Percentiles rank a stretch among this genome's conserved stretches.
Evolutionary conservation across 2,113 vertebrate genomes (phyloP).

Genomic region (Lepisosteus oculatus): DNA sequence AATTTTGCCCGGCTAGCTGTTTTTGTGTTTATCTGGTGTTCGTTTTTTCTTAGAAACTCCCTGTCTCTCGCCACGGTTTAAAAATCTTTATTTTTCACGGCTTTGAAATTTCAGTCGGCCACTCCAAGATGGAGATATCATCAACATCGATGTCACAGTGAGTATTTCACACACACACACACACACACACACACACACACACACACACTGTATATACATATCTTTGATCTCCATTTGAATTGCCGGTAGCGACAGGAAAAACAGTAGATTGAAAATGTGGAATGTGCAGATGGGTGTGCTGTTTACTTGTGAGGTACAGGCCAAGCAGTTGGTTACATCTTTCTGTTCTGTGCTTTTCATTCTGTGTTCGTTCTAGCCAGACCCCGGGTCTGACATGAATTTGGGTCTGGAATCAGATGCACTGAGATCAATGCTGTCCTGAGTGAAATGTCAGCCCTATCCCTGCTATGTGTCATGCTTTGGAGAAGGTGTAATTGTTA

Average conservation of each 20-base stretch:
- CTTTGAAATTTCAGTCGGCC: slow-evolving; percentile 65
- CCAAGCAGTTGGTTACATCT: slow-evolving; percentile 81
- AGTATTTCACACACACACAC: slow-evolving; percentile 55
- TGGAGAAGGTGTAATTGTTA: slow-evolving; percentile 99
- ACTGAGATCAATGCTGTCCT: slow-evolving; percentile 92
- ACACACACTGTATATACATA: slow-evolving; percentile 18
- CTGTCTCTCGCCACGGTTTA: slow-evolving; percentile 48
- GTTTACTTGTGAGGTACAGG: slow-evolving; percentile 81
- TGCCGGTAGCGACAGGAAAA: slow-evolving; percentile 78
- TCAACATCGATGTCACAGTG: slow-evolving; percentile 85
- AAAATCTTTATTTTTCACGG: slow-evolving; percentile 34
- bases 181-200: slow-evolving; percentile 10
- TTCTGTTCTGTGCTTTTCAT: slow-evolving; percentile 75
- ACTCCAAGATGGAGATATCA: slow-evolving; percentile 82
- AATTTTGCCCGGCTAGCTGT: slow-evolving; percentile 69
- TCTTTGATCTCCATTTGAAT: slow-evolving; percentile 80
- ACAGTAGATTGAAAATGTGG: slow-evolving; percentile 77
- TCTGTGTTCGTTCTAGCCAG: slow-evolving; percentile 80
- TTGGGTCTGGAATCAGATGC: slow-evolving; percentile 91
- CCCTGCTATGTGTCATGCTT: slow-evolving; percentile 94
- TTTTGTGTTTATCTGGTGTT: slow-evolving; percentile 73
- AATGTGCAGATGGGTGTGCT: slow-evolving; percentile 76
- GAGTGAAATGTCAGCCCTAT: slow-evolving; percentile 94
- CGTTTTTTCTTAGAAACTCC: slow-evolving; percentile 64
- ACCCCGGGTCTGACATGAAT: slow-evolving; percentile 82